Evolutionary conservation across 2,113 vertebrate species (phyloP), one percentile per base, ranked within the genome.

Genomic region (Pachyramphus minor): DNA sequence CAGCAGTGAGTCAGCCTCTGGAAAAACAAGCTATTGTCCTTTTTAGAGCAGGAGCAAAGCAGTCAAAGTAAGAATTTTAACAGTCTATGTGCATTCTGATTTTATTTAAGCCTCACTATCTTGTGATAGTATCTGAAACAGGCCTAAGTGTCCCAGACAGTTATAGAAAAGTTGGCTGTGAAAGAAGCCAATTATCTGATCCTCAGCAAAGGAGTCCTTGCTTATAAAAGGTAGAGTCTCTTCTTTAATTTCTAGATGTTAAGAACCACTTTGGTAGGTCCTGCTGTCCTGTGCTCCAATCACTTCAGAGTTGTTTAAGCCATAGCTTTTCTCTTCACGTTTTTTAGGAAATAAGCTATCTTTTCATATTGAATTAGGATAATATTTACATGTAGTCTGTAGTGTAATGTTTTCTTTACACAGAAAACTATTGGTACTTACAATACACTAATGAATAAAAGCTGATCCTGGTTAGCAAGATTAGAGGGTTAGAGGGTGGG

Each of bases 21-120:
- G 89, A 96, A 96, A 97, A 89, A 92, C 92, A 93, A 96, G 86
- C 95, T 95, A 81, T 97, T 97, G 93, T 91, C 95, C 91, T 90
- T 95, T 95, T 95, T 97, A 97, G 94, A 96, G 95, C 95, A 97
- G 94, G 93, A 97, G 86, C 95, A 97, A 97, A 95, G 91, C 96
- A 94, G 95, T 95, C 94, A 96, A 95, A 97, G 95, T 96, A 96
- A 97, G 96, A 97, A 97, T 91, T 96, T 95, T 95, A 95, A 84
- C 37, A 90, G 94, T 96, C 84, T 95, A 89, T 89, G 80, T 95
- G 91, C 86, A 4, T 95, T 96, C 91, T 95, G 79, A 45, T 95
- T 88, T 95, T 89, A 87, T 91, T 92, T 87, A 95, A 97, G 60
- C 93, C 69, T 87, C 41, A 67, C 95, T 89, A 86, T 90, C 93